A percentile compares a stretch with the other conserved stretches of the same genome.
These are phyloP conservation scores for Mergus octosetaceus DNA, from an alignment of 2,797 vertebrate species.

Conservation along the genomic window DNA sequence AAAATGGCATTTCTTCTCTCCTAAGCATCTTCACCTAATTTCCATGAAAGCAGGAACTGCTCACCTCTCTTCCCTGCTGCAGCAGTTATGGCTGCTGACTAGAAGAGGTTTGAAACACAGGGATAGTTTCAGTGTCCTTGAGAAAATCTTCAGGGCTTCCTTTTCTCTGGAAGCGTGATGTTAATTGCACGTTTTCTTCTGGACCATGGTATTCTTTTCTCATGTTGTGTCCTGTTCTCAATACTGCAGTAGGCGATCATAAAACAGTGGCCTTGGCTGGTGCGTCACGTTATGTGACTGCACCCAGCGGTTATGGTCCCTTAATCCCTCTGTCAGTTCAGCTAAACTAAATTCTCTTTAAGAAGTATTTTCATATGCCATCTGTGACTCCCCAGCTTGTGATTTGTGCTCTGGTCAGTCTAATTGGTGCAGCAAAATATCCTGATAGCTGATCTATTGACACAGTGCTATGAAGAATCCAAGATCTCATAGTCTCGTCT, in stretches of 20 bases:
- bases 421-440: neutral
- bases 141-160: neutral
- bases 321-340: neutral
- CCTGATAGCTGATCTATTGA: neutral
- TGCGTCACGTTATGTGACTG: neutral
- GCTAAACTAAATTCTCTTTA: neutral
- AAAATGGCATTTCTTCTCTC: neutral
- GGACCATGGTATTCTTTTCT: neutral
- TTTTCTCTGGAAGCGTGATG: neutral
- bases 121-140: neutral
- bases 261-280: neutral
- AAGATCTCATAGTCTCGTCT: neutral
- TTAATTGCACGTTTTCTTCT: neutral
- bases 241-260: too few species aligned
- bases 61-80: neutral
- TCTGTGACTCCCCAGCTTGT: neutral
- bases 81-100: neutral
- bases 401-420: neutral
- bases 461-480: neutral
- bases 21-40: neutral
- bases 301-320: neutral
- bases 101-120: neutral
- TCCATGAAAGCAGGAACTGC: neutral
- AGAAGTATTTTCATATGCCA: neutral
- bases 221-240: neutral